phyloP scores from a whole-genome alignment of 2,888 invertebrate genomes.

The Polietes domitor region DNA sequence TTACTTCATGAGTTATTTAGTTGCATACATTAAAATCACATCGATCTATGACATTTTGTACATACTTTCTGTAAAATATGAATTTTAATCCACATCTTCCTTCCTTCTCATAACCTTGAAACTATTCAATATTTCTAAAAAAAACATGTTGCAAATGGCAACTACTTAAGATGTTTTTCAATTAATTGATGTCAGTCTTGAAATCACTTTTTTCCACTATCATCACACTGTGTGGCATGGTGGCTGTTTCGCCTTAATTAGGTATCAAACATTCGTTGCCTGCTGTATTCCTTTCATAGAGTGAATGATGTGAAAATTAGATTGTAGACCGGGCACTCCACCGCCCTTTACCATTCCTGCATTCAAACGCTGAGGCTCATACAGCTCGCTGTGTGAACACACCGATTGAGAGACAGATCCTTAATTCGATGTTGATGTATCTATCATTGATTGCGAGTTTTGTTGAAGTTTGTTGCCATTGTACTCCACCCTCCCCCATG shows the following conservation, averaged over 20 bases:
- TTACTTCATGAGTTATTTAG: too few relatives aligned
- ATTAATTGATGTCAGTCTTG: too few relatives aligned
- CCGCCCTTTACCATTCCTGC: too few relatives aligned
- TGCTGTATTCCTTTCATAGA: conserved; percentile 7
- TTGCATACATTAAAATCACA: too few relatives aligned
- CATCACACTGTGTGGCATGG: background rate
- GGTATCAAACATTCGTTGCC: conserved; percentile 24
- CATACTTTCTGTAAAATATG: too few relatives aligned
- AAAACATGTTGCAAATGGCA: too few relatives aligned
- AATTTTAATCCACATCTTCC: too few relatives aligned
- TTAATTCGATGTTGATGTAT: conserved; percentile 31
- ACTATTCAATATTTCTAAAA: too few relatives aligned
- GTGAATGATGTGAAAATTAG: conserved; percentile 36
- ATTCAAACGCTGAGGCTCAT: background rate
- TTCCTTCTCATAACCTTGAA: too few relatives aligned
- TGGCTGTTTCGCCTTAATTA: conserved; percentile 26
- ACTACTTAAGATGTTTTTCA: too few relatives aligned
- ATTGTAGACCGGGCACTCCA: conserved; percentile 9
- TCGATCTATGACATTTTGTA: too few relatives aligned
- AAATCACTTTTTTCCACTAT: too few relatives aligned
- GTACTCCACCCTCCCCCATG: background rate
- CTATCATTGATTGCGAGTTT: background rate
- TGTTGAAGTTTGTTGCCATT: background rate
- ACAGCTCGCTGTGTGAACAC: background rate
- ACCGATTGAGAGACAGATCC: background rate